Evolutionary conservation across 2,888 invertebrate species (phyloP).

Genomic region (Dexiosoma caninum): DNA sequence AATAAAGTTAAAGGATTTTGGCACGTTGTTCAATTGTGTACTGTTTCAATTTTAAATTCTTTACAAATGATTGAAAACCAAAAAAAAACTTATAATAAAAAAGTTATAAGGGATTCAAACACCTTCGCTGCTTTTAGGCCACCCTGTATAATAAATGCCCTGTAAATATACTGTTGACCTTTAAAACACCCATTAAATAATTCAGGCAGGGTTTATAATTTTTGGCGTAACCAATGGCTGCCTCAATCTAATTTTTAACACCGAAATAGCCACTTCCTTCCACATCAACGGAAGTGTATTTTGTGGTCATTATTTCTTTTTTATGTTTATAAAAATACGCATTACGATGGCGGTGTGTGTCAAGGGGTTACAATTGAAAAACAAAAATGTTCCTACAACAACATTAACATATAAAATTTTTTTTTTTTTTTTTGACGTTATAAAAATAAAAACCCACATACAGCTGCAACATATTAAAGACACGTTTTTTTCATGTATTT

Average conservation of each 20-base stretch:
- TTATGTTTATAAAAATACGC: not conserved
- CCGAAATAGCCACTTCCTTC: not conserved
- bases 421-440: too few relatives aligned
- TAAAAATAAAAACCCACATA: not conserved
- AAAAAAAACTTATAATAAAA: too few relatives aligned
- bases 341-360: too few relatives aligned
- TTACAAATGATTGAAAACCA: too few relatives aligned
- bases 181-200: not conserved
- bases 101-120: too few relatives aligned
- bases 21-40: too few relatives aligned
- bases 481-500: not conserved
- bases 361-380: not conserved
- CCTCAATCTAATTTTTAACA: not conserved
- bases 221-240: not conserved
- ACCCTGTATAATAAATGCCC: too few relatives aligned
- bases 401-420: conserved; percentile 6
- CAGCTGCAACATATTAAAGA: not conserved
- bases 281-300: too few relatives aligned
- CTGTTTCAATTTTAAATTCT: too few relatives aligned
- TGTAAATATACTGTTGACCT: not conserved
- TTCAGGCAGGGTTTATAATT: not conserved
- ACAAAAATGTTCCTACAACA: not conserved
- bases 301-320: not conserved
- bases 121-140: too few relatives aligned
- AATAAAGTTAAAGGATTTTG: too few relatives aligned